phyloP scores from a whole-genome alignment of 2,888 invertebrate genomes.

The Prosopocoilus inquinatus region DNA sequence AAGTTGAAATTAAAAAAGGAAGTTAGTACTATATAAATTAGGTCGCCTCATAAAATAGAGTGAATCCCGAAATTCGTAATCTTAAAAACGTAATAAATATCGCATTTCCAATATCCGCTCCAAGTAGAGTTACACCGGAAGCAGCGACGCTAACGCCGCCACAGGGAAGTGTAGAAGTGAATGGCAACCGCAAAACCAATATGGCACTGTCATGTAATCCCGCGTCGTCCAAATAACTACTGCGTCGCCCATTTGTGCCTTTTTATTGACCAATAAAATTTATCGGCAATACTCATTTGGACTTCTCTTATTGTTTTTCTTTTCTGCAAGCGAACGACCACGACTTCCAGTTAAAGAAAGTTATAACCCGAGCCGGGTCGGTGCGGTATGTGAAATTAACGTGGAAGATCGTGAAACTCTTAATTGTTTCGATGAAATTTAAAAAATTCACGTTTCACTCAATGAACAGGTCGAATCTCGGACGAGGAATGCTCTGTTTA shows the following conservation, averaged over 20 bases:
- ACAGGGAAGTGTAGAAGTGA: constrained; percentile 28
- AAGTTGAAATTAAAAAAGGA: too few species aligned
- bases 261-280: constrained; percentile 31
- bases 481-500: too few species aligned
- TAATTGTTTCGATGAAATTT: too few species aligned
- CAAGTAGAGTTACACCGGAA: constrained; percentile 32
- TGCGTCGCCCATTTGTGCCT: constrained; percentile 28
- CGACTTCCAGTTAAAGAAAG: neutral
- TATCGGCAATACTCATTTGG: constrained; percentile 25
- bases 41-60: too few species aligned
- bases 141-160: constrained; percentile 24
- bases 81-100: constrained; percentile 40
- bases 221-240: constrained; percentile 28
- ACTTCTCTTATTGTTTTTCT: neutral
- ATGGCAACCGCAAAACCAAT: constrained; percentile 37
- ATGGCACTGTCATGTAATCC: constrained; percentile 43
- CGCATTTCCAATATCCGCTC: constrained; percentile 47
- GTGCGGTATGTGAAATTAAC: too few species aligned
- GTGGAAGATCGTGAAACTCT: too few species aligned
- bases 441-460: too few species aligned
- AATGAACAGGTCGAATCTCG: too few species aligned
- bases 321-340: neutral
- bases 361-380: too few species aligned
- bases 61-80: constrained; percentile 10
- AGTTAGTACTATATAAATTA: too few species aligned